Evolutionary conservation across 2,113 vertebrate species (phyloP).

Genomic region (Lampris incognitus): DNA sequence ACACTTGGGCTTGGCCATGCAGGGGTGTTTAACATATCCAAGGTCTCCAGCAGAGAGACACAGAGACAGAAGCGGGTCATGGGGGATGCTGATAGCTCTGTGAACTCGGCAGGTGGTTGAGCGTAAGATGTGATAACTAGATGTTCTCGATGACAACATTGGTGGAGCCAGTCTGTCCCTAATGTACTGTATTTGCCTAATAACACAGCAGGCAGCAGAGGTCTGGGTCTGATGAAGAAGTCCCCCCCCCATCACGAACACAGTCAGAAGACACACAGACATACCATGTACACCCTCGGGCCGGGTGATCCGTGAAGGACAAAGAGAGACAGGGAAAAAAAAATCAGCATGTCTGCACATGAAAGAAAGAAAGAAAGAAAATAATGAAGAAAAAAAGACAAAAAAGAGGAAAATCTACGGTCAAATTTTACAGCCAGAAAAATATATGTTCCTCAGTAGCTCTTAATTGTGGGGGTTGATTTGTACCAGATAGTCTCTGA

Average conservation of each 20-base stretch:
- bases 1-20: constrained; percentile 64
- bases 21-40: constrained; percentile 81
- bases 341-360: background rate
- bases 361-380: background rate
- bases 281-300: constrained; percentile 40
- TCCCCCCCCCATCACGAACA: constrained; percentile 42
- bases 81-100: constrained; percentile 73
- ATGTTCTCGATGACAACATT: constrained; percentile 77
- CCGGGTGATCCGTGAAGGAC: constrained; percentile 61
- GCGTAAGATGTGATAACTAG: constrained; percentile 82
- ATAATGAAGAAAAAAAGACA: background rate
- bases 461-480: constrained; percentile 9
- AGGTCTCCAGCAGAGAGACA: constrained; percentile 80
- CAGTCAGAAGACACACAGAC: constrained; percentile 41
- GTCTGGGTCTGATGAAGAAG: constrained; percentile 62
- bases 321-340: constrained; percentile 13
- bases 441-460: background rate
- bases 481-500: constrained; percentile 8
- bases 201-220: constrained; percentile 75
- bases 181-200: constrained; percentile 74
- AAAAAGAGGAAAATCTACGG: background rate
- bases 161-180: constrained; percentile 65
- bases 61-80: constrained; percentile 71
- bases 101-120: constrained; percentile 83
- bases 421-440: background rate